Conservation (phyloP, 2,113 vertebrate species). For the Panthera tigris region DNA sequence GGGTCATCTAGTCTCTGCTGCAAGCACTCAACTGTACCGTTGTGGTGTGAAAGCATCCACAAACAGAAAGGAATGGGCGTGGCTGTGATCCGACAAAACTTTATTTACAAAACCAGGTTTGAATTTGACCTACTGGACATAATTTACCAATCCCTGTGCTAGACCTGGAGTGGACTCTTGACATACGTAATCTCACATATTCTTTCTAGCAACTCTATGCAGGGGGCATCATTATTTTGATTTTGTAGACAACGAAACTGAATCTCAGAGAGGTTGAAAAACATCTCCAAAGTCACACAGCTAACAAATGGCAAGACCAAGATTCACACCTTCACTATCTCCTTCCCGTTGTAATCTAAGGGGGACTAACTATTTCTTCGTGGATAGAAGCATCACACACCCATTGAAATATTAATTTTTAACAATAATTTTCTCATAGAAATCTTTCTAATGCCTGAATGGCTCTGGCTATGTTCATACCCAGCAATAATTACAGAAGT, state of each 20-base stretch:
- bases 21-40: background rate
- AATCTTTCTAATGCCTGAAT: background rate
- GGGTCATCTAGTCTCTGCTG: background rate
- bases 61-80: background rate
- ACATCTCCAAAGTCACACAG: background rate
- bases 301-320: background rate
- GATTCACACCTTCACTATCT: background rate
- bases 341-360: background rate
- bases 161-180: background rate
- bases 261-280: slow-evolving; percentile 1
- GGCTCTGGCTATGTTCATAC: background rate
- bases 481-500: background rate
- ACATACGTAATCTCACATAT: background rate
- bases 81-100: background rate
- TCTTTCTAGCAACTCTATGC: background rate
- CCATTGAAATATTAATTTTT: background rate
- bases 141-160: background rate
- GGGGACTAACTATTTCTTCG: background rate
- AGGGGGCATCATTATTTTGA: background rate
- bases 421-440: background rate
- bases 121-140: background rate
- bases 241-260: background rate
- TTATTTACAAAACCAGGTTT: background rate
- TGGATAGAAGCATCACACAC: background rate
- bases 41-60: background rate